These are phyloP conservation scores for Saturnia japonica DNA, from an alignment of 2,888 invertebrate species.

Conservation along the genomic window DNA sequence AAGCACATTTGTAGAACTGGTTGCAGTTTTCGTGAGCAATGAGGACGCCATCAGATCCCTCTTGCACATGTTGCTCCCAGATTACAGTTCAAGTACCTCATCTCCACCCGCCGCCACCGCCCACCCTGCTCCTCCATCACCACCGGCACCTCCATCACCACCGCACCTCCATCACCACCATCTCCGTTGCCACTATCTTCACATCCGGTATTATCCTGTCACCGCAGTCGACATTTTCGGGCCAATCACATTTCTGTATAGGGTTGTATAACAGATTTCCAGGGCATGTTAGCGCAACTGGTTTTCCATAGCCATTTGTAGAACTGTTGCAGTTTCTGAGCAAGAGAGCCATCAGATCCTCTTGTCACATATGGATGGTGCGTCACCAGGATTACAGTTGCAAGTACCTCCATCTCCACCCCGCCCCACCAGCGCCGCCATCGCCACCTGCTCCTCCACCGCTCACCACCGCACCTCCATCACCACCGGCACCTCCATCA, in stretches of 20 bases:
- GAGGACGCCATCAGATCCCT: constrained; percentile 26
- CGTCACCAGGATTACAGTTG: constrained; percentile 32
- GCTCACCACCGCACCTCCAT: constrained; percentile 26
- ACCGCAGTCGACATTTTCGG: constrained; percentile 38
- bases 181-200: constrained; percentile 25
- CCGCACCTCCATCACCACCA: constrained; percentile 32
- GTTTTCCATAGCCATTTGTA: constrained; percentile 36
- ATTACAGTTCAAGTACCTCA: constrained; percentile 22
- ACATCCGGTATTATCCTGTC: constrained; percentile 30
- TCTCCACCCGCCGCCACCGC: constrained; percentile 17
- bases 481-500: constrained; percentile 29
- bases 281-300: constrained; percentile 35
- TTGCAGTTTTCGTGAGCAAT: constrained; percentile 38
- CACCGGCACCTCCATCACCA: constrained; percentile 12
- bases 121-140: neutral
- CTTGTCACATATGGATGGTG: constrained; percentile 38
- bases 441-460: constrained; percentile 22
- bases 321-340: constrained; percentile 46
- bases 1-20: constrained; percentile 34
- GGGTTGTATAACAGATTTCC: constrained; percentile 39
- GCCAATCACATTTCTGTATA: constrained; percentile 37
- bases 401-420: constrained; percentile 20
- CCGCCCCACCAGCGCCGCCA: constrained; percentile 16
- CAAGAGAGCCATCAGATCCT: constrained; percentile 36
- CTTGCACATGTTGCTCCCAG: constrained; percentile 25